Percentiles rank a stretch among this genome's conserved stretches.
Evolutionary conservation across 2,888 invertebrate genomes (phyloP).

Genomic region (Euplexia lucipara): DNA sequence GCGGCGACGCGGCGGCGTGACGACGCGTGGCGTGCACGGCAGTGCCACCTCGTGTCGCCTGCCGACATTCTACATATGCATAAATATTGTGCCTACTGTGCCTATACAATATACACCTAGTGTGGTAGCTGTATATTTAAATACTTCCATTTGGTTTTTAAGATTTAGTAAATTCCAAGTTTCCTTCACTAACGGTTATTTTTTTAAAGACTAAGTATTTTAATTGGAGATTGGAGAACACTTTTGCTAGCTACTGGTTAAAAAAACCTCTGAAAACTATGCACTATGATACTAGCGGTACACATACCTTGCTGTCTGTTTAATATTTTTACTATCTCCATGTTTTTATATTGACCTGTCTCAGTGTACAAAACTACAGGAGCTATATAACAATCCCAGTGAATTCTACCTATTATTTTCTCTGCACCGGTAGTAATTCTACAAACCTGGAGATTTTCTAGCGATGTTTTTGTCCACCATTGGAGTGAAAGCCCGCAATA

Average conservation of each 20-base stretch:
- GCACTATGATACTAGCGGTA: not conserved
- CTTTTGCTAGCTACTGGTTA: not conserved
- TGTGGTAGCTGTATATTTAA: constrained; percentile 10
- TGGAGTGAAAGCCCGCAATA: constrained; percentile 39
- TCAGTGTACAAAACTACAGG: not conserved
- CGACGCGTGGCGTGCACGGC: constrained; percentile 72
- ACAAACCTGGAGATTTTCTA: constrained; percentile 49
- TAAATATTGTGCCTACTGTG: constrained; percentile 71
- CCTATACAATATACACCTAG: constrained; percentile 11
- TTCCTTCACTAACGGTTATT: not conserved
- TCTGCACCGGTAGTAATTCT: constrained; percentile 27
- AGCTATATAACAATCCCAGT: not conserved
- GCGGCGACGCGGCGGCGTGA: constrained; percentile 69
- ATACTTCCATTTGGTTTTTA: not conserved
- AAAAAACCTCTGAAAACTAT: not conserved
- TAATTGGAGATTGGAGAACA: not conserved
- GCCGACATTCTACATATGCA: constrained; percentile 79
- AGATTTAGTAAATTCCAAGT: not conserved
- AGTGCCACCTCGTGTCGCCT: constrained; percentile 73
- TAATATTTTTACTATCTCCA: not conserved
- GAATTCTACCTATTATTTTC: constrained; percentile 4
- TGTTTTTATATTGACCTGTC: not conserved
- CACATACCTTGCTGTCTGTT: no score
- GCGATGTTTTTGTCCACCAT: constrained; percentile 42
- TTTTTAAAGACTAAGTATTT: not conserved